phyloP scores from a whole-genome alignment of 2,888 invertebrate species.

The Diabrotica balteata region DNA sequence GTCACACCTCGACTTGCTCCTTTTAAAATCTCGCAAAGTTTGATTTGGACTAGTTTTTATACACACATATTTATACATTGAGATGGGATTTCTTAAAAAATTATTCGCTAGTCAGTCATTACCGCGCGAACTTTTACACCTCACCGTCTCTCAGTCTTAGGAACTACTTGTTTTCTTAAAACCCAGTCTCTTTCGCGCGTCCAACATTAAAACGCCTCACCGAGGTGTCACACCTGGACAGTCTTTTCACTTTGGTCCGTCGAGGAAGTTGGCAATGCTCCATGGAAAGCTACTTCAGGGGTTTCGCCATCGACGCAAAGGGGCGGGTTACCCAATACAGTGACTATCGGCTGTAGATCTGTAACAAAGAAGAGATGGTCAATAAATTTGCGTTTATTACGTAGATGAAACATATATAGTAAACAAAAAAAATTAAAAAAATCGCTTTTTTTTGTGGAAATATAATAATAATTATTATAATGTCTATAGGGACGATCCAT shows the following conservation, averaged over 20 bases:
- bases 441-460: no score
- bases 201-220: slow-evolving; percentile 66
- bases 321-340: slow-evolving; percentile 62
- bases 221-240: slow-evolving; percentile 72
- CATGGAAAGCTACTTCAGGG: slow-evolving; percentile 55
- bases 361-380: slow-evolving; percentile 42
- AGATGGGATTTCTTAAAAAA: slow-evolving; percentile 37
- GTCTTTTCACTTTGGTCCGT: slow-evolving; percentile 51
- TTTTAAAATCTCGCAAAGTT: slow-evolving; percentile 17
- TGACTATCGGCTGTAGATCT: slow-evolving; percentile 69
- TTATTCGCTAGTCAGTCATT: slow-evolving; percentile 27
- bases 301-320: slow-evolving; percentile 43
- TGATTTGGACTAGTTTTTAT: slow-evolving; percentile 52
- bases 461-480: no score
- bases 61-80: slow-evolving; percentile 47
- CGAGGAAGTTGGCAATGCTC: slow-evolving; percentile 49
- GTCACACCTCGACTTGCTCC: slow-evolving; percentile 1
- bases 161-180: slow-evolving; percentile 56
- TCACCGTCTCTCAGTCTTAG: slow-evolving; percentile 52
- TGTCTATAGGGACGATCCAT: no score
- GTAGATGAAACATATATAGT: no score
- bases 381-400: no score
- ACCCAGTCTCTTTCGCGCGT: slow-evolving; percentile 56
- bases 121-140: slow-evolving; percentile 17
- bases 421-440: no score